Percentiles rank a stretch among this genome's conserved stretches.
phyloP scores from a whole-genome alignment of 2,888 invertebrate genomes.

The Ganaspis brasiliensis region DNA sequence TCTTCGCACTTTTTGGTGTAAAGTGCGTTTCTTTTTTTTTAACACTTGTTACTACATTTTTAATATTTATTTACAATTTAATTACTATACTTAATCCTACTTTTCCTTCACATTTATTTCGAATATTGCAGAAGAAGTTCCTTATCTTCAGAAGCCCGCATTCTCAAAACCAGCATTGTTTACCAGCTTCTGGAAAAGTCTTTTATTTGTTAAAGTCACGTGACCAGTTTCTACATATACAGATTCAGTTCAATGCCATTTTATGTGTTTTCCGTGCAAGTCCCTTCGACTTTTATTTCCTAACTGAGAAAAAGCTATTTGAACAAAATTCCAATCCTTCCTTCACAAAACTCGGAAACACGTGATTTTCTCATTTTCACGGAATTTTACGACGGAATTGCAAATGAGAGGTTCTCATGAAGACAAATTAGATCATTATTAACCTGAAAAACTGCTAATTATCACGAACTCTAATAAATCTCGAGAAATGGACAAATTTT shows the following conservation, averaged over 20 bases:
- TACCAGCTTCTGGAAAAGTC: background rate
- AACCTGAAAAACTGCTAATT: conserved; percentile 1
- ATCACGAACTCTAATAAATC: conserved; percentile 2
- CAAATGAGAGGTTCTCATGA: background rate
- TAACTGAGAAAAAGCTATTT: conserved; percentile 12
- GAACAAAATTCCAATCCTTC: background rate
- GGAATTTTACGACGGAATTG: background rate
- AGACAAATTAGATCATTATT: background rate
- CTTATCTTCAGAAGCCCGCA: conserved; percentile 9
- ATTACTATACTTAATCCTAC: too few relatives aligned
- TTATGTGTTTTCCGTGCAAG: background rate
- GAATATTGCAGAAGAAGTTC: background rate
- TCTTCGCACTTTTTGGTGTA: too few relatives aligned
- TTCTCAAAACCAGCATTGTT: conserved; percentile 23
- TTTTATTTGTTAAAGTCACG: conserved; percentile 7
- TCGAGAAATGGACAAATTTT: background rate
- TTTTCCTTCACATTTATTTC: too few relatives aligned
- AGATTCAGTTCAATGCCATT: conserved; percentile 27
- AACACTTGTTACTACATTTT: too few relatives aligned
- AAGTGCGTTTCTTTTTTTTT: too few relatives aligned
- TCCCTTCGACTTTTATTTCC: background rate
- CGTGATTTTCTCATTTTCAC: background rate
- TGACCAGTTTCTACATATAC: background rate
- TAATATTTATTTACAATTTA: too few relatives aligned
- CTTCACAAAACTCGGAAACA: background rate